Percentiles rank a stretch among this genome's conserved stretches.
Evolutionary conservation across 2,888 invertebrate genomes (phyloP).

Genomic region (Oscheius sp.): DNA sequence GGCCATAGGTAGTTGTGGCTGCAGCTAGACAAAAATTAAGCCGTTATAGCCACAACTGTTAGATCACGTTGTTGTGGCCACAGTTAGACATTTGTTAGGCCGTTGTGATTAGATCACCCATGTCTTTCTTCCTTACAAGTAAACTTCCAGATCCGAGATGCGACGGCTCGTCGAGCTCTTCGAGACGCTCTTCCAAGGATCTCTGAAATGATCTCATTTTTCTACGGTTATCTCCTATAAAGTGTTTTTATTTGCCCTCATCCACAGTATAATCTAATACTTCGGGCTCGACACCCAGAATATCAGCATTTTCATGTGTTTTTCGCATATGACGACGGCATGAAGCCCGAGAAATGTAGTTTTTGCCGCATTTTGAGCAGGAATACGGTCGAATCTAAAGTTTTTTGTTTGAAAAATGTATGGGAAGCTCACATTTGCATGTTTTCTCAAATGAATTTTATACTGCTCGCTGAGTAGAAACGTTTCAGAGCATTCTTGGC

Average conservation of each 20-base stretch:
- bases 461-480: conserved; percentile 52
- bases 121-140: no score
- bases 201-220: conserved; percentile 39
- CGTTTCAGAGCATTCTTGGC: conserved; percentile 40
- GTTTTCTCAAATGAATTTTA: conserved; percentile 39
- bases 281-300: background rate
- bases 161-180: conserved; percentile 66
- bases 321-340: conserved; percentile 23
- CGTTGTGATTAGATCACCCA: no score
- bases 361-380: conserved; percentile 47
- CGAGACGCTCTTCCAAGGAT: conserved; percentile 60
- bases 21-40: no score
- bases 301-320: conserved; percentile 38
- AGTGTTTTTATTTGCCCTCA: background rate
- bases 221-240: background rate
- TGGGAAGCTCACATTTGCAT: conserved; percentile 6
- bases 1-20: background rate
- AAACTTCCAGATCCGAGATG: conserved; percentile 64
- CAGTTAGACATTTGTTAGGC: background rate
- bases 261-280: background rate
- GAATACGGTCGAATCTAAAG: conserved; percentile 46
- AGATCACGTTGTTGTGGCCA: background rate
- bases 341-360: conserved; percentile 44
- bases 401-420: background rate
- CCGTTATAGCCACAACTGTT: background rate